Evolutionary conservation across 2,113 vertebrate species (phyloP).

Genomic region (Mus pahari): DNA sequence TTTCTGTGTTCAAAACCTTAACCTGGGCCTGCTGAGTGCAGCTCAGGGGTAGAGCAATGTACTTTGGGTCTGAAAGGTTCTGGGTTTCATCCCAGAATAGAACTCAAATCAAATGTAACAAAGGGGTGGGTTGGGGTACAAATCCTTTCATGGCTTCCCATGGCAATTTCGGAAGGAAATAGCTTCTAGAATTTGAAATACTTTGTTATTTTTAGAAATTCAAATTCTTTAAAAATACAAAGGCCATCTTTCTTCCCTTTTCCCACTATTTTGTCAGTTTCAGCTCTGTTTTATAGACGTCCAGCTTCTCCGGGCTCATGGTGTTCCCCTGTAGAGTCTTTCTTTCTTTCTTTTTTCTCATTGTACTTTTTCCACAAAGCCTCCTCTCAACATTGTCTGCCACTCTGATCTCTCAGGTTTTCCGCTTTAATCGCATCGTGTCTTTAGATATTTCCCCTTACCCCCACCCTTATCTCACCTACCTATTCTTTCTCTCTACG

Average conservation of each 20-base stretch:
- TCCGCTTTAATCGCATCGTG: not conserved
- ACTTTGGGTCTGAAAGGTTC: no score
- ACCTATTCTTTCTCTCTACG: rapidly evolving
- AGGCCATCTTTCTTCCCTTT: not conserved
- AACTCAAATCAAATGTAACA: not conserved
- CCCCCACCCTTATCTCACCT: no score
- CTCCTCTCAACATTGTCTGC: not conserved
- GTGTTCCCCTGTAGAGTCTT: not conserved
- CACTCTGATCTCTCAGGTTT: not conserved
- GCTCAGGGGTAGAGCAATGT: no score
- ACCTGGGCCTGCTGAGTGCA: not conserved
- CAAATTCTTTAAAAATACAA: not conserved
- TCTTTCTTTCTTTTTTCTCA: rapidly evolving
- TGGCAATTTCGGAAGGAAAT: not conserved
- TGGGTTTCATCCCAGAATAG: not conserved
- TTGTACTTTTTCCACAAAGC: no score
- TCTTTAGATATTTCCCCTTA: not conserved
- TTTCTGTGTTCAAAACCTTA: not conserved
- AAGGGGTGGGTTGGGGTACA: not conserved
- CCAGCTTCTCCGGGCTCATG: not conserved
- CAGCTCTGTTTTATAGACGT: not conserved
- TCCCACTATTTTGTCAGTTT: not conserved
- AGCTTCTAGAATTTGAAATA: not conserved
- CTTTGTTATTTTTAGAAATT: not conserved
- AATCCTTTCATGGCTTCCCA: not conserved